Evolutionary conservation across 1,140 invertebrate genomes (phyloP).

Genomic region (Telenomus remus): DNA sequence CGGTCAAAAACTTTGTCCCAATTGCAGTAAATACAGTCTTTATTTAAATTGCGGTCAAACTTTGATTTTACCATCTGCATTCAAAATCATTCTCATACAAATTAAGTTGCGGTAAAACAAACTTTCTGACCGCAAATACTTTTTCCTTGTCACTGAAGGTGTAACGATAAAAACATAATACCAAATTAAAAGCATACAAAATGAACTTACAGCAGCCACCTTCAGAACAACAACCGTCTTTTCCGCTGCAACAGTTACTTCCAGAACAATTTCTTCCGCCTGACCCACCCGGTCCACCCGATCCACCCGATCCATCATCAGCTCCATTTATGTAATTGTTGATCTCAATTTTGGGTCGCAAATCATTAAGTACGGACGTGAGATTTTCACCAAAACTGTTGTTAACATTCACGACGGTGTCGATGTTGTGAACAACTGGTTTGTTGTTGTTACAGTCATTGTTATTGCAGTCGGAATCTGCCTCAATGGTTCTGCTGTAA

Average conservation of each 20-base stretch:
- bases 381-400: conserved; percentile 20
- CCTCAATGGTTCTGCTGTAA: conserved; percentile 31
- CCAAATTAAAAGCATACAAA: too few relatives aligned
- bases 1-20: too few relatives aligned
- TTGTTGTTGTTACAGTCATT: background rate
- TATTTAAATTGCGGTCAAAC: too few relatives aligned
- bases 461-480: conserved; percentile 34
- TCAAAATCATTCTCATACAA: too few relatives aligned
- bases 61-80: too few relatives aligned
- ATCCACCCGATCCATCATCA: conserved; percentile 2
- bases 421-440: conserved; percentile 57
- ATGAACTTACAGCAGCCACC: too few relatives aligned
- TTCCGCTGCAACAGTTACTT: background rate
- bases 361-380: background rate
- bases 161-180: too few relatives aligned
- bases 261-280: background rate
- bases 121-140: too few relatives aligned
- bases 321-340: conserved; percentile 36
- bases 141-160: too few relatives aligned
- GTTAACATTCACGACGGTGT: conserved; percentile 64
- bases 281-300: background rate
- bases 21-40: too few relatives aligned
- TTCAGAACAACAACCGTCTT: background rate
- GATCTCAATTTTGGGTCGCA: conserved; percentile 38
- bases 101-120: too few relatives aligned